Evolutionary conservation across 2,888 invertebrate genomes (phyloP).

Genomic region (Xanthostigma xanthostigma): DNA sequence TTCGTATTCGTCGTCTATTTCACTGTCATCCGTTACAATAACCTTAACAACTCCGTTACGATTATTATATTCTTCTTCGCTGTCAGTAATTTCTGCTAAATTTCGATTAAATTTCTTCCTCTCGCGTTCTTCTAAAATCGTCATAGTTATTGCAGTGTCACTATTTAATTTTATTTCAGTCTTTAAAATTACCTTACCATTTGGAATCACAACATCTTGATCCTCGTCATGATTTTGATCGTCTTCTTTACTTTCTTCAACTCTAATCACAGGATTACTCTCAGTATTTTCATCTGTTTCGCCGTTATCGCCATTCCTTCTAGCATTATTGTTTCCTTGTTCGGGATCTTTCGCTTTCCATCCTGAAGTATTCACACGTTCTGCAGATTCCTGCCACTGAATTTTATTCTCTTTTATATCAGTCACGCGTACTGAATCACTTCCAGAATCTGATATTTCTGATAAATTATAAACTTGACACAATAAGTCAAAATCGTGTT

Average conservation of each 20-base stretch:
- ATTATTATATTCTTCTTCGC: slow-evolving; percentile 28
- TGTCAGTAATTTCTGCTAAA: slow-evolving; percentile 13
- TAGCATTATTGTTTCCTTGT: slow-evolving; percentile 6
- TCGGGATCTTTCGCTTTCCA: too few relatives aligned
- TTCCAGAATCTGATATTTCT: too few relatives aligned
- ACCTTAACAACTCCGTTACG: slow-evolving; percentile 37
- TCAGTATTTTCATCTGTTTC: slow-evolving; percentile 10
- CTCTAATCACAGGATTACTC: slow-evolving; percentile 13
- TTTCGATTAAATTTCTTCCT: slow-evolving; percentile 15
- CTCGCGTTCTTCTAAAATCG: slow-evolving; percentile 56
- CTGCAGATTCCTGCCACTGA: too few relatives aligned
- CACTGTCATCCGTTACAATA: slow-evolving; percentile 42
- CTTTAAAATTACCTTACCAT: slow-evolving; percentile 60
- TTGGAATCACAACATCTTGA: slow-evolving; percentile 18
- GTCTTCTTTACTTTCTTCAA: slow-evolving; percentile 18
- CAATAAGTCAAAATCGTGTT: slow-evolving; percentile 40
- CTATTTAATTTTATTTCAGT: slow-evolving; percentile 71
- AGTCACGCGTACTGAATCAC: too few relatives aligned
- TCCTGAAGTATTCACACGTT: too few relatives aligned
- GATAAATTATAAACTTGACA: slow-evolving; percentile 40
- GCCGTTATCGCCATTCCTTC: slow-evolving; percentile 12
- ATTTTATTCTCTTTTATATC: too few relatives aligned
- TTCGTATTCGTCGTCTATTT: slow-evolving; percentile 36
- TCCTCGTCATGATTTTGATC: slow-evolving; percentile 18
- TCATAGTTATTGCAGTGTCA: slow-evolving; percentile 70